Evolutionary conservation across 1,140 invertebrate genomes (phyloP), one percentile per base, ranked within the genome.

Genomic region (Rhizoglyphus robini): DNA sequence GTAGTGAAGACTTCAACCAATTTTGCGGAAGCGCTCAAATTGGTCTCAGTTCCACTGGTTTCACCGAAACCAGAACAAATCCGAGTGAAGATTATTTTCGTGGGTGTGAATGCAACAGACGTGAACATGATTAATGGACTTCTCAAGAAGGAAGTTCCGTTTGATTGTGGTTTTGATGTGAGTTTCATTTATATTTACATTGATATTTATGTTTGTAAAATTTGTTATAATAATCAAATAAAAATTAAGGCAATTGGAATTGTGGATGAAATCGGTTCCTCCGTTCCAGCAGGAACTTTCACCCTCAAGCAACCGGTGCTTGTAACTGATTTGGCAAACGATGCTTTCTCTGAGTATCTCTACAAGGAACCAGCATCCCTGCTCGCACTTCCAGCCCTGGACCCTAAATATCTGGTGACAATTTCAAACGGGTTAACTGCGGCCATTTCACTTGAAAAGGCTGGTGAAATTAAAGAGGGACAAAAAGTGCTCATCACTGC

Each of bases 401-500:
- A 46, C 15, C 41, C 41, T 15, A 46, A 46, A 15, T 46, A 46
- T 23, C 15, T 46, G 23, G 41, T 46, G 15, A 15, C 41, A 15
- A 15, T 15, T 46, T 15, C 23, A 23, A 46, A 46, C 41, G 41
- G 41, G 41, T 46, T 46, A 46, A 46, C 41, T 46, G 41, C 41
- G 23, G 23, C 15, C 41, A 46, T 46, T 23, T 15, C 41, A 15
- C 41, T 46, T 15, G 41, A 46, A 15, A 46, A 46, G 41, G 41
- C 41, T 46, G 41, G 41, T 46, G 15, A 23, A 46, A 46, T 67
- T 70, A 71, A 62, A 46, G 54, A 62, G 27, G 69, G 69, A 13
- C 73, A 77, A 31, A 77, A 72, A 54, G 76, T 77, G 8, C 66
- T 77, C n/a, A 70, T 77, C 0, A 76, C 75, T 65, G 76, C 76